A percentile compares a stretch with the other conserved stretches of the same genome.
Conservation (phyloP, 2,888 invertebrate species). For the Trichopria drosophilae region DNA sequence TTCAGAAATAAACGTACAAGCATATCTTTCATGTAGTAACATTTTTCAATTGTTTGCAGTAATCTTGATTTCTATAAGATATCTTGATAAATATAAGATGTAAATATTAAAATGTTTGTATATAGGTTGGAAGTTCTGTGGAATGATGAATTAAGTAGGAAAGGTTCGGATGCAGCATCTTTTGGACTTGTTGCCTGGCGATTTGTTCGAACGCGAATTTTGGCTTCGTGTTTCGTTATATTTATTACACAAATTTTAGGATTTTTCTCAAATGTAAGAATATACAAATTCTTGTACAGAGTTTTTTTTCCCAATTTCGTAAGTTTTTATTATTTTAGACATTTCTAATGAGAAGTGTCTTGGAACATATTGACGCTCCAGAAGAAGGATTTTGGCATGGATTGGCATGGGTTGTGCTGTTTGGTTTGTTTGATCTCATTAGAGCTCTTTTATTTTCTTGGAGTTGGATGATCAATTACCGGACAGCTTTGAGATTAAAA, state of each 20-base stretch:
- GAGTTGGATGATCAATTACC: slow-evolving; percentile 61
- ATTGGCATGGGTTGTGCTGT: slow-evolving; percentile 56
- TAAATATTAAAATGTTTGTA: slow-evolving; percentile 9
- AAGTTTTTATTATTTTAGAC: slow-evolving; percentile 48
- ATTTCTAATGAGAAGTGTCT: slow-evolving; percentile 57
- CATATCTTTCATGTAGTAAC: too few species aligned
- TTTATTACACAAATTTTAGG: too few species aligned
- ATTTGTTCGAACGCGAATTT: slow-evolving; percentile 60
- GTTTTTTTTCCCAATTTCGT: too few species aligned
- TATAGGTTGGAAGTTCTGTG: slow-evolving; percentile 61
- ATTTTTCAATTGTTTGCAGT: too few species aligned
- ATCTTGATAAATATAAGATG: neutral
- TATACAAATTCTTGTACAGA: too few species aligned
- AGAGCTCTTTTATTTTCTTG: slow-evolving; percentile 57
- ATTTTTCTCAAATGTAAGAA: neutral
- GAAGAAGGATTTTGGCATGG: slow-evolving; percentile 56
- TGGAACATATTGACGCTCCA: slow-evolving; percentile 55
- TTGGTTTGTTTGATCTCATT: slow-evolving; percentile 58
- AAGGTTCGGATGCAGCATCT: slow-evolving; percentile 59
- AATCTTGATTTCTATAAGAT: neutral
- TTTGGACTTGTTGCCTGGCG: slow-evolving; percentile 59
- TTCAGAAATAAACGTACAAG: too few species aligned
- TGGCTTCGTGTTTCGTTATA: slow-evolving; percentile 57
- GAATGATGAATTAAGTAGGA: slow-evolving; percentile 59
- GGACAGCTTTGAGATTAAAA: slow-evolving; percentile 54